These are phyloP conservation scores for Apodemia zela DNA, from an alignment of 2,888 invertebrate genomes.

Conservation along the genomic window DNA sequence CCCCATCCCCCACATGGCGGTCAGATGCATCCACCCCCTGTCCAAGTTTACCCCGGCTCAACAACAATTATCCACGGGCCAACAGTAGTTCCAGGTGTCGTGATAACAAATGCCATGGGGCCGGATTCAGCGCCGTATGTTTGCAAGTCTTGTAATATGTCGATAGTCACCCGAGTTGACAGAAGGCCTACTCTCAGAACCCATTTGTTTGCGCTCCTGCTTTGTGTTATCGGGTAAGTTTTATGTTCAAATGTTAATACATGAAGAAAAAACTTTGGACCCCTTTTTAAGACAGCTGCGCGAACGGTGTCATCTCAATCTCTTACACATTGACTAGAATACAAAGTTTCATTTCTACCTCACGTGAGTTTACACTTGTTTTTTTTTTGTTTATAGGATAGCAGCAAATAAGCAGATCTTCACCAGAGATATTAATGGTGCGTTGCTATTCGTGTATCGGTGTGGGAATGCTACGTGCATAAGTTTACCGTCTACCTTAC, in stretches of 20 bases:
- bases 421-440: too few relatives aligned
- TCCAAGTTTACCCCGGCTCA: conserved; percentile 24
- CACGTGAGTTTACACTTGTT: too few relatives aligned
- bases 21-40: conserved; percentile 11
- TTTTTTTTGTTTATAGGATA: too few relatives aligned
- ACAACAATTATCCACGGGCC: conserved; percentile 29
- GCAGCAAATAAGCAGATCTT: too few relatives aligned
- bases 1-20: neutral
- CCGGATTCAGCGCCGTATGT: conserved; percentile 41
- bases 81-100: conserved; percentile 31
- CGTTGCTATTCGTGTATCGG: too few relatives aligned
- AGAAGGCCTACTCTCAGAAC: conserved; percentile 67
- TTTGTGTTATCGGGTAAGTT: conserved; percentile 66
- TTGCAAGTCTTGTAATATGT: conserved; percentile 68
- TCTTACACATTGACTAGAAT: too few relatives aligned
- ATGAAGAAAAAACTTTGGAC: too few relatives aligned
- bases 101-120: conserved; percentile 43
- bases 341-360: too few relatives aligned
- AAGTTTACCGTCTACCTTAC: too few relatives aligned
- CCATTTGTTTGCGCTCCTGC: conserved; percentile 72
- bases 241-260: neutral
- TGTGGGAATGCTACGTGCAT: too few relatives aligned
- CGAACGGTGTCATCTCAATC: too few relatives aligned
- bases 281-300: too few relatives aligned
- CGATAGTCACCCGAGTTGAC: conserved; percentile 61